A percentile compares a stretch with the other conserved stretches of the same genome.
Conservation (phyloP, 2,113 vertebrate genomes). For the Pyxicephalus adspersus region DNA sequence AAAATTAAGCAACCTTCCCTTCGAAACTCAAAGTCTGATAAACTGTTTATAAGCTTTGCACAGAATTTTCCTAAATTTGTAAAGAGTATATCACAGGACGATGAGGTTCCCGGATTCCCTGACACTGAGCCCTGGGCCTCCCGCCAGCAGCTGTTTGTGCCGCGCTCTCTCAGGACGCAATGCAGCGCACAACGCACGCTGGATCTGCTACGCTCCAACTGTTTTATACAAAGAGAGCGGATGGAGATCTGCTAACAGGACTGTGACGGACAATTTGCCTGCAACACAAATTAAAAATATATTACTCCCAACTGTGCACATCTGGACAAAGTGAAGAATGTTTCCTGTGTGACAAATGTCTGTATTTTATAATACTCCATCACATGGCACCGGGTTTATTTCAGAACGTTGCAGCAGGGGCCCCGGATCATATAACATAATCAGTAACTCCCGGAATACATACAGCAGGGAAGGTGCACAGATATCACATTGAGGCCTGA, state of each 20-base stretch:
- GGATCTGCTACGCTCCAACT: slow-evolving; percentile 1
- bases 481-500: neutral
- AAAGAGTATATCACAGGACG: too few species aligned
- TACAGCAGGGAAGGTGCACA: neutral
- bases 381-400: slow-evolving; percentile 3
- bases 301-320: slow-evolving; percentile 36
- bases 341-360: slow-evolving; percentile 41
- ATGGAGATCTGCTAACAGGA: neutral
- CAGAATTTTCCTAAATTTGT: too few species aligned
- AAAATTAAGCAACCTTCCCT: too few species aligned
- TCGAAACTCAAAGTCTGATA: too few species aligned
- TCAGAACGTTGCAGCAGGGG: slow-evolving; percentile 11
- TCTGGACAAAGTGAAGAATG: slow-evolving; percentile 14
- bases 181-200: neutral
- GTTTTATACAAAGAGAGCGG: neutral
- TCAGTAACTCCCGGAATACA: neutral
- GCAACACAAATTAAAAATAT: slow-evolving; percentile 38
- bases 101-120: neutral
- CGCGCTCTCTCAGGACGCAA: neutral
- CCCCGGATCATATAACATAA: slow-evolving; percentile 15
- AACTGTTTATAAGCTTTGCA: too few species aligned
- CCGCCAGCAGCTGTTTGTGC: slow-evolving; percentile 4
- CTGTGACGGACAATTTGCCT: slow-evolving; percentile 38
- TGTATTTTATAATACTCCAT: slow-evolving; percentile 36
- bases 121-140: neutral